Evolutionary conservation across 2,888 invertebrate genomes (phyloP), one percentile per base, ranked within the genome.

Genomic region (Ptilodon capucinus): DNA sequence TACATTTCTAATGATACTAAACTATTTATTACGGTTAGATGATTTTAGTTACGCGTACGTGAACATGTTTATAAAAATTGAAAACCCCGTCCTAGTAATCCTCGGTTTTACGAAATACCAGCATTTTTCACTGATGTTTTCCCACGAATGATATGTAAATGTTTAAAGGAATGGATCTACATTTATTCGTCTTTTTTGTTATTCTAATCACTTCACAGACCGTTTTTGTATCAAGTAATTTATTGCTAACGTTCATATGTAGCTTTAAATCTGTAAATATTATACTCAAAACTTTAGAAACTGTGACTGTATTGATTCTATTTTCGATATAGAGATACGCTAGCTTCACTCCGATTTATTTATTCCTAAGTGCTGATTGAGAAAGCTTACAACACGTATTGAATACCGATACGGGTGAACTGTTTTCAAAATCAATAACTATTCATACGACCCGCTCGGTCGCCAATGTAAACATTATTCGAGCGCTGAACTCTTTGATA

Each of bases 381-480:
- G 8, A 47, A 57, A 49, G 41, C 49, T 42, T 49, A 49, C 42
- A 47, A 44, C 23, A 43, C 40, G 36, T 51, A 38, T 41, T 47
- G 41, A 46, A 59, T 51, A 51, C 41, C 48, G 44, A 44, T 45
- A 42, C 48, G 46, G 46, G 38, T 47, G 55, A 64, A 61, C 60
- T 63, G 56, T 71, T 66, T 64, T 70, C 58, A 51, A 71, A 73
- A 76, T 71, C 71, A 74, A 76, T 76, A 72, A 66, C 66, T 66
- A 76, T 76, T 70, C 70, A 76, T 70, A 68, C 66, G 52, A 49
- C 50, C 53, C 50, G 59, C 66, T 67, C 60, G 64, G 64, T 62
- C 61, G 58, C 58, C 65, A 70, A 60, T 69, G 68, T 67, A 79
- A 79, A 76, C 66, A 74, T 70, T 64, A 67, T 61, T 64, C 57